phyloP scores from a whole-genome alignment of 2,888 invertebrate species.

The Steinernema carpocapsae region DNA sequence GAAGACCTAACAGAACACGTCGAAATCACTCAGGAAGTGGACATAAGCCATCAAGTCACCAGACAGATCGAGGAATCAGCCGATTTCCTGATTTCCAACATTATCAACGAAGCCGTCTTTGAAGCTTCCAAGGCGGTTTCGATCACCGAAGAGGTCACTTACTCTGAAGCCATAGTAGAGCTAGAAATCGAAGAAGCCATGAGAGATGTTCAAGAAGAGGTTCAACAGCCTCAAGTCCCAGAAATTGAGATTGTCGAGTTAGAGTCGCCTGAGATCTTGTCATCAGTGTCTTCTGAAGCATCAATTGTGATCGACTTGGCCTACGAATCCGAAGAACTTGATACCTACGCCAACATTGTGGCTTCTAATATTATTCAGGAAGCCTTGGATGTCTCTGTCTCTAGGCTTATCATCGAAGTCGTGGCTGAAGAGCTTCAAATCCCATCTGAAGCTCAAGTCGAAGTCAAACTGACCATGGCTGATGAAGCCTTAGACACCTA shows the following conservation, averaged over 20 bases:
- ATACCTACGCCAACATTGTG: constrained; percentile 2
- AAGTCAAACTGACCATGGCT: constrained; percentile 29
- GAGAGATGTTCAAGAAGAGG: background rate
- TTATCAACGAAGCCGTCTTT: background rate
- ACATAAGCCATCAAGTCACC: background rate
- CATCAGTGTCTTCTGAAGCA: constrained; percentile 16
- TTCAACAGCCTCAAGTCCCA: background rate
- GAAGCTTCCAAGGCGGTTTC: background rate
- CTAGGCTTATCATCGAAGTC: background rate
- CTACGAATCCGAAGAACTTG: constrained; percentile 1
- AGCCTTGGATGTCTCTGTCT: constrained; percentile 4
- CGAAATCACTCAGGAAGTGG: too few species aligned
- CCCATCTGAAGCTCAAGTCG: constrained; percentile 1
- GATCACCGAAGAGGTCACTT: too few species aligned
- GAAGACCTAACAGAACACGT: too few species aligned
- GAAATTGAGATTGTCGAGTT: constrained; percentile 11
- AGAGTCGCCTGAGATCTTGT: constrained; percentile 1
- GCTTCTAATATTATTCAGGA: background rate
- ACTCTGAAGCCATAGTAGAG: background rate
- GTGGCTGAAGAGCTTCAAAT: background rate
- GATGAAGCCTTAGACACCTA: background rate
- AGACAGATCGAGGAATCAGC: background rate
- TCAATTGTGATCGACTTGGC: constrained; percentile 5
- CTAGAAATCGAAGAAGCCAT: constrained; percentile 7
- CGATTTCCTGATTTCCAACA: background rate